Percentiles rank a stretch among this genome's conserved stretches.
Evolutionary conservation across 2,888 invertebrate genomes (phyloP).

Genomic region (Sminthurinus aureus): DNA sequence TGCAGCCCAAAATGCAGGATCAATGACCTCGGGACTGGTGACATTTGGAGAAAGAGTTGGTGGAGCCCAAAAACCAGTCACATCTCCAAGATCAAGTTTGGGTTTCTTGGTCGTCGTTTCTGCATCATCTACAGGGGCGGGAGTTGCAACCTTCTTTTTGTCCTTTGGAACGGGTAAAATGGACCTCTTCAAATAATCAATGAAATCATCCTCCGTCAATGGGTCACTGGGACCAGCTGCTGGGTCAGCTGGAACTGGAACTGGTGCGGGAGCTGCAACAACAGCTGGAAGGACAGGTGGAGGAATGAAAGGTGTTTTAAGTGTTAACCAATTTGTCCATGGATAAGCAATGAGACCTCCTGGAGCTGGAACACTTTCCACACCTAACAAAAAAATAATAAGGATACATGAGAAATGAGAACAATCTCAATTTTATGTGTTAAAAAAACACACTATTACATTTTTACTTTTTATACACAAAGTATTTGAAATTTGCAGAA

Average conservation of each 20-base stretch:
- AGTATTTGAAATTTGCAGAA: no score
- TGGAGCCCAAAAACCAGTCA: conserved; percentile 46
- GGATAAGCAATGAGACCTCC: conserved; percentile 29
- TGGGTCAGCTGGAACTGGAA: background rate
- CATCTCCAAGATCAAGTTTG: conserved; percentile 30
- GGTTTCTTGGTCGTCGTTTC: conserved; percentile 29
- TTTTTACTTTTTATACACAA: no score
- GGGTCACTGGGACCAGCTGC: conserved; percentile 22
- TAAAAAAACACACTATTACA: no score
- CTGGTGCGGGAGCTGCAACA: background rate
- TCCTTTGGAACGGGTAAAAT: conserved; percentile 6
- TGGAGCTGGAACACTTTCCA: background rate
- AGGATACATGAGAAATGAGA: no score
- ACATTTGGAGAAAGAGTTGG: conserved; percentile 46
- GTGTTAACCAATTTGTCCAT: conserved; percentile 45
- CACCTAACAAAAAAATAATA: no score
- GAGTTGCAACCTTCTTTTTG: conserved; percentile 14
- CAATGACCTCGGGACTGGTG: conserved; percentile 42
- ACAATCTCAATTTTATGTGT: no score
- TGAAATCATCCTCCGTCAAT: conserved; percentile 19
- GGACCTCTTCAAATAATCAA: background rate
- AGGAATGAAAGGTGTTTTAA: conserved; percentile 4
- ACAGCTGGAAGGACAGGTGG: conserved; percentile 6
- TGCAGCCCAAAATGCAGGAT: conserved; percentile 56
- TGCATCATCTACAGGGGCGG: background rate